Base-by-base conservation (phyloP, 2,797 vertebrate species). In the Glyptemys insculpta region DNA sequence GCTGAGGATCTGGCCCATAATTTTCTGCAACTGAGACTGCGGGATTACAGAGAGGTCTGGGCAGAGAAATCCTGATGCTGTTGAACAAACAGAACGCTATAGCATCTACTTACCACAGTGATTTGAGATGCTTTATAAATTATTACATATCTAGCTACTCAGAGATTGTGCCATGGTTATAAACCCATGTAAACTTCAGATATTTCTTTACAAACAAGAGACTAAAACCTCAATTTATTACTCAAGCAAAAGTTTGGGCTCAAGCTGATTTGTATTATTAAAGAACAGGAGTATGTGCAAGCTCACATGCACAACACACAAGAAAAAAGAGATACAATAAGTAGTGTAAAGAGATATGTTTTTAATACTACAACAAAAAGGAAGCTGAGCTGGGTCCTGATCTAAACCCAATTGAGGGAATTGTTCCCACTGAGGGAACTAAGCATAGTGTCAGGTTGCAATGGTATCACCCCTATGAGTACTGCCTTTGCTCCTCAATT, bases 21-120 rank as follows among this genome's bases (percentile, higher is more conserved):
- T 93, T 95, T 88, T 10, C 80, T 49, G 47, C 15, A 90, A 50
- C 44, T 87, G 54, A 74, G 49, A 92, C 72, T 91, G 53, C 88
- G 94, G 81, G 16, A 68, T 9, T 81, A 79, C 82, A 0, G 1
- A 83, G 57, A 78, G 79, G 47, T 78, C 89, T 53, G 56, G 56
- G 72, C 94, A 92, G 62, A 59, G 87, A 89, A 94, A 85, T 80
- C 62, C 79, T 88, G 25, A 29, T 87, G 56, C 62, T 85, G 87
- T 53, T 88, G 62, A 87, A 72, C 34, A 89, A 95, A 83, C 16
- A 81, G 85, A 91, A 86, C 23, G 12, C 29, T 31, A 31, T 1
- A 91, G 47, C 19, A 90, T 25, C 52, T 34, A 59, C 41, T 94
- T 95, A 62, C 56, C n/a, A 91, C 29, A 91, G 53, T 0, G 1